Evolutionary conservation across 2,113 vertebrate genomes (phyloP).

Genomic region (Desmodus rotundus): DNA sequence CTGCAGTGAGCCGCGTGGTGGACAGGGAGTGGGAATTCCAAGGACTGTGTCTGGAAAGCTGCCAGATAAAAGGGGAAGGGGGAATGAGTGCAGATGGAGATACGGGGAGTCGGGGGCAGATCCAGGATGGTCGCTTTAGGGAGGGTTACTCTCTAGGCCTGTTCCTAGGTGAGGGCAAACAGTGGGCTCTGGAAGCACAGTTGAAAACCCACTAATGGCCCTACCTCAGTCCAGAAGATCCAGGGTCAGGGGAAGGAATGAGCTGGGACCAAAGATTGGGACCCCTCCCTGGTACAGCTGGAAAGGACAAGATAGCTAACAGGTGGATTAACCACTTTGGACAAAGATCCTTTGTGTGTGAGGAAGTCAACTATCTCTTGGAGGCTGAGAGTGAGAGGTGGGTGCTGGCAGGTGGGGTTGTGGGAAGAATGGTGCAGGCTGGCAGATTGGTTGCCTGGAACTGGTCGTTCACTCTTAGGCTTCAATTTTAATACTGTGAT

Average conservation of each 20-base stretch:
- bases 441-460: not conserved
- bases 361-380: not conserved
- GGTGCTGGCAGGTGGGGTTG: not conserved
- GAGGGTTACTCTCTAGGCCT: not conserved
- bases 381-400: not conserved
- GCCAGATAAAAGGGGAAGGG: not conserved
- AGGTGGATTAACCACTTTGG: not conserved
- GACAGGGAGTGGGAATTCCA: not conserved
- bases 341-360: not conserved
- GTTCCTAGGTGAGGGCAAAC: not conserved
- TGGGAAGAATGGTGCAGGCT: not conserved
- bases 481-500: not conserved
- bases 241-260: not conserved
- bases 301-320: not conserved
- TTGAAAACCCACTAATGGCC: not conserved
- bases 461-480: accelerated
- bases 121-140: not conserved
- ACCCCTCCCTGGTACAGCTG: not conserved
- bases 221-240: not conserved
- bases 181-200: not conserved
- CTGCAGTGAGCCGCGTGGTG: not conserved
- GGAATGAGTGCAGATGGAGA: not conserved
- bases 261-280: not conserved
- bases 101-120: not conserved
- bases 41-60: not conserved